These are phyloP conservation scores for Morone saxatilis DNA, from an alignment of 2,113 vertebrate species.

Conservation along the genomic window DNA sequence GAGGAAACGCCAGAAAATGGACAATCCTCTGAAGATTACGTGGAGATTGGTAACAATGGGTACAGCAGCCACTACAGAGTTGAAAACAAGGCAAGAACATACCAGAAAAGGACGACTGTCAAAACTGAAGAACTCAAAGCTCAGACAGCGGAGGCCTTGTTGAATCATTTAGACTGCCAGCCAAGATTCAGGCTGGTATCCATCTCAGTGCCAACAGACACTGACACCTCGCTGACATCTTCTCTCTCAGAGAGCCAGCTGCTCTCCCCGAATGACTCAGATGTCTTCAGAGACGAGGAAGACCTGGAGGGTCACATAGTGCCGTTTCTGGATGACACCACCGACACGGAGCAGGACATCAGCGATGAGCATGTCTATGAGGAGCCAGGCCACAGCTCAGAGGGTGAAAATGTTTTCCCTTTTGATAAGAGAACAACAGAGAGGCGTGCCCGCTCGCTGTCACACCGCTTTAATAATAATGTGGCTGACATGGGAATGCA, in stretches of 20 bases:
- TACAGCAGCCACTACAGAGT: not conserved
- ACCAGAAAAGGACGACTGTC: constrained; percentile 36
- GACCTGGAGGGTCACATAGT: constrained; percentile 76
- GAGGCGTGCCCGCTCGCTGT: constrained; percentile 84
- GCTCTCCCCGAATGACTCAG: constrained; percentile 58
- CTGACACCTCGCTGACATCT: constrained; percentile 62
- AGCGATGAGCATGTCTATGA: constrained; percentile 79
- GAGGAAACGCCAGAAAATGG: constrained; percentile 62
- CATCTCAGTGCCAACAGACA: constrained; percentile 72
- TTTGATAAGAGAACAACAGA: constrained; percentile 80
- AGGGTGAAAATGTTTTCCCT: constrained; percentile 79
- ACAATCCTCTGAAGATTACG: constrained; percentile 59
- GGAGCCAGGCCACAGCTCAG: constrained; percentile 73
- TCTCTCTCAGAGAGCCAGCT: constrained; percentile 70
- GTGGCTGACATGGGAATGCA: constrained; percentile 87
- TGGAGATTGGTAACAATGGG: constrained; percentile 45
- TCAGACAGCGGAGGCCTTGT: constrained; percentile 6
- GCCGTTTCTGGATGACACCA: constrained; percentile 74
- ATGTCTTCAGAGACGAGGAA: constrained; percentile 67
- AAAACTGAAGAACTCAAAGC: constrained; percentile 32
- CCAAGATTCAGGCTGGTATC: constrained; percentile 73
- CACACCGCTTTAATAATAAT: constrained; percentile 81
- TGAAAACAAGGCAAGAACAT: constrained; percentile 25
- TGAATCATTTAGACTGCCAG: constrained; percentile 59
- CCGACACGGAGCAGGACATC: constrained; percentile 73